Base-by-base conservation (phyloP, 1,140 invertebrate genomes). In the Pseudomyrmex cubaensis region DNA sequence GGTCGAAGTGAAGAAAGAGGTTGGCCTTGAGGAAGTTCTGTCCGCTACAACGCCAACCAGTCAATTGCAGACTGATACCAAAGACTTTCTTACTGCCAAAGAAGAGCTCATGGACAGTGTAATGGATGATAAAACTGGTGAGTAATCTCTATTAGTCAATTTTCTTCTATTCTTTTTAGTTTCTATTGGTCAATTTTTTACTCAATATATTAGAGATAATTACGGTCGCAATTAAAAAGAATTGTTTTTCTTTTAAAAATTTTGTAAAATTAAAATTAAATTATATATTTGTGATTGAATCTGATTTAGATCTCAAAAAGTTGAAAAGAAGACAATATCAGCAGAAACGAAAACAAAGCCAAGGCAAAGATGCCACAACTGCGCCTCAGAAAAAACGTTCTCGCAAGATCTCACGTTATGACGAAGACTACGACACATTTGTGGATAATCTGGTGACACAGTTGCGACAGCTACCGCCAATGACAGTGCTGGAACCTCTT, bases 341-440 rank as follows among this genome's bases (percentile, higher is more conserved):
- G 91, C 97, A 97, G 90, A 98, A 98, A 90, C 94, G 97, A 48
- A 93, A 95, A 48, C 95, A 96, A 91, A 97, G 96, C 90, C 96
- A 95, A 85, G 95, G 96, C 46, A 96, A 96, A 85, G 95, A 96
- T 70, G 94, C 88, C 90, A 91, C 88, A 89, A 87, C 94, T 48
- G 93, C 93, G 54, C 95, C 95, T 22, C 95, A 97, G 48, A 98
- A 98, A 90, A 98, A 98, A 92, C 95, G 97, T 44, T 95, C 97
- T 12, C 95, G 97, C 44, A 98, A 98, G 93, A 96, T 97, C 44
- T 98, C 97, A 2, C 97, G 97, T 90, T 95, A 97, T 15, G 97
- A 98, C 89, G 98, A 99, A 94, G 98, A 99, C 94, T 98, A 98
- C 93, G 98, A 99, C 92, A 96, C 96, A 8, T 98, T 97, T 91